Percentiles rank a stretch among this genome's conserved stretches.
These are phyloP conservation scores for Rhinichthys klamathensis DNA, from an alignment of 2,113 vertebrate species.

Conservation along the genomic window DNA sequence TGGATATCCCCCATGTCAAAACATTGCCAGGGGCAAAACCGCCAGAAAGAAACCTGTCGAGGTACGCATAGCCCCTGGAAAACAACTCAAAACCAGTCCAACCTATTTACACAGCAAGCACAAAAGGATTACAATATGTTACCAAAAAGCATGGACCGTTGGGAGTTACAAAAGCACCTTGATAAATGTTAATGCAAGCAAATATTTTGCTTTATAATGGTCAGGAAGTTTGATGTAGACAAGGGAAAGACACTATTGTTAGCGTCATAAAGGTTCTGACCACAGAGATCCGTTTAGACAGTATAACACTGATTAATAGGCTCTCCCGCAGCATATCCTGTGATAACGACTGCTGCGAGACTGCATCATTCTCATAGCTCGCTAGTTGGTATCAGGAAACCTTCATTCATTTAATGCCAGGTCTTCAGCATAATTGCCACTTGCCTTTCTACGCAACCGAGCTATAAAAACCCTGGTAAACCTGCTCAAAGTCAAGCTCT, in stretches of 20 bases:
- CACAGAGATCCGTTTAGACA: background rate
- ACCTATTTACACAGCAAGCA: conserved; percentile 43
- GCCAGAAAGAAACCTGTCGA: conserved; percentile 49
- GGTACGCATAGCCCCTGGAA: conserved; percentile 31
- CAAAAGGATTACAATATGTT: background rate
- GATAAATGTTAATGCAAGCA: too few relatives aligned
- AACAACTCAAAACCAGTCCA: conserved; percentile 30
- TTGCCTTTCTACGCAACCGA: conserved; percentile 60
- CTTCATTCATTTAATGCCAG: conserved; percentile 41
- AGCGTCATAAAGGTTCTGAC: background rate
- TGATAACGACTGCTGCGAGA: conserved; percentile 13
- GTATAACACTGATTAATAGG: conserved; percentile 13
- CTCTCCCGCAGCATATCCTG: conserved; percentile 5
- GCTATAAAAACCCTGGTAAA: background rate
- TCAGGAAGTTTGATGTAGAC: too few relatives aligned
- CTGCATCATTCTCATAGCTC: conserved; percentile 7
- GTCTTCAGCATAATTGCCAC: conserved; percentile 68
- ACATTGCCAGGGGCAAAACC: conserved; percentile 45
- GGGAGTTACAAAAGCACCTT: background rate
- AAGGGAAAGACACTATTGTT: too few relatives aligned
- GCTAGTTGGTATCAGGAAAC: background rate
- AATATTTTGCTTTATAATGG: too few relatives aligned
- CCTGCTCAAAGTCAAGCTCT: conserved; percentile 3
- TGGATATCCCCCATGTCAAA: conserved; percentile 45
- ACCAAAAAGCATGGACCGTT: background rate